Base-by-base conservation (phyloP, 1,140 invertebrate species). In the Drosophila repleta region DNA sequence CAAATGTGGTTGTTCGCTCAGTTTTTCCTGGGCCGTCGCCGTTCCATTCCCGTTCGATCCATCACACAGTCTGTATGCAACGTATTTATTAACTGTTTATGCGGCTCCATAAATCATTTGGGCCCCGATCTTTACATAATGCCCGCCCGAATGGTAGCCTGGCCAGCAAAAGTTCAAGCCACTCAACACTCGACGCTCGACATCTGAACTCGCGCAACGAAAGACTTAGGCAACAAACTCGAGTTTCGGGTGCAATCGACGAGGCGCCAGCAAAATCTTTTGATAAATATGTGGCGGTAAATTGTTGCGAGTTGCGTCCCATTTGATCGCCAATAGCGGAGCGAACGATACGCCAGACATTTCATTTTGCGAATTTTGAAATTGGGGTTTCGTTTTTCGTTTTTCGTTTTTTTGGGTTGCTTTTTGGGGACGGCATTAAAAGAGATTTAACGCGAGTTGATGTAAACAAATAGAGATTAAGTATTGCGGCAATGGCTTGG, bases 31-130 rank as follows among this genome's bases (percentile, higher is more conserved):
- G 8, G n/a, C 24, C 13, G n/a, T 3, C 7, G 5, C 7, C 13
- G 17, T 57, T 57, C 32, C 29, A 53, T 52, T 24, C 29, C 35
- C 32, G 49, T 51, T 56, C 35, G 32, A 56, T 70, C 48, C 26
- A 64, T 49, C 43, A 56, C 24, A 48, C 24, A 18, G 65, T 43
- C 15, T 32, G 32, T 60, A 56, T 62, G 68, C 63, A 76, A 76
- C 58, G 60, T 62, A 85, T 80, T 85, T 76, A 82, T 80, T 70
- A 66, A 29, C 52, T 69, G 73, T 74, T 68, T 70, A 74, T 55
- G 60, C 51, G 21, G 76, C 64, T 49, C 48, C 17, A 85, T 85
- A 85, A 84, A 84, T 84, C 80, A 84, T 74, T 76, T 60, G 49
- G 24, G 20, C 53, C 18, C 45, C 53, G 39, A 71, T 71, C 68